Percentiles rank a stretch among this genome's conserved stretches.
phyloP scores from a whole-genome alignment of 2,888 invertebrate species.

The Drosophila lacicola region DNA sequence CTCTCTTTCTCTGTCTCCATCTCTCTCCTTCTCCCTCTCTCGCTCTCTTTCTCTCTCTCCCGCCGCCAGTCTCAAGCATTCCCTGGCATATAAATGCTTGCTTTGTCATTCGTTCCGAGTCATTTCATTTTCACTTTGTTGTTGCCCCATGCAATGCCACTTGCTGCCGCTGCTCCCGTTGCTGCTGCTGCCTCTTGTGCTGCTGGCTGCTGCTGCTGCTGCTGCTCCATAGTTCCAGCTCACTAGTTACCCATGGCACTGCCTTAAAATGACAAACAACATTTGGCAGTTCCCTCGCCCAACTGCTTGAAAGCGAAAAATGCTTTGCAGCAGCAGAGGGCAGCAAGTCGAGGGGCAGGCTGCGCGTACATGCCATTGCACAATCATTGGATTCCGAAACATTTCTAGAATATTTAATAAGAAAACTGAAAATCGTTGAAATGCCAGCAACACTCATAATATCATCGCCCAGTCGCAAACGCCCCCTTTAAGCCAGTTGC shows the following conservation, averaged over 20 bases:
- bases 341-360: constrained; percentile 19
- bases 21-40: constrained; percentile 9
- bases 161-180: constrained; percentile 53
- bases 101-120: constrained; percentile 81
- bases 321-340: constrained; percentile 49
- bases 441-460: constrained; percentile 81
- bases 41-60: neutral
- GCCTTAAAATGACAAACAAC: constrained; percentile 80
- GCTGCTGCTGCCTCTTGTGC: constrained; percentile 1
- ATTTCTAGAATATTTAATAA: constrained; percentile 82
- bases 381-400: constrained; percentile 82
- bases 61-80: constrained; percentile 39
- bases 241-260: constrained; percentile 77
- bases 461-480: constrained; percentile 47
- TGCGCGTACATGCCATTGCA: constrained; percentile 82
- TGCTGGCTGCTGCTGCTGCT: constrained; percentile 24
- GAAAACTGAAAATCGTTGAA: constrained; percentile 82
- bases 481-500: constrained; percentile 22
- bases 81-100: constrained; percentile 74
- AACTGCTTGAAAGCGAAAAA: constrained; percentile 69
- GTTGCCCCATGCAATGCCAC: constrained; percentile 72
- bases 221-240: constrained; percentile 72
- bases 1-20: constrained; percentile 1
- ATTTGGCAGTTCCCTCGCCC: constrained; percentile 64
- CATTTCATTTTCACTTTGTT: constrained; percentile 82